Evolutionary conservation across 1,140 invertebrate species (phyloP).

Genomic region (Chionoecetes opilio): DNA sequence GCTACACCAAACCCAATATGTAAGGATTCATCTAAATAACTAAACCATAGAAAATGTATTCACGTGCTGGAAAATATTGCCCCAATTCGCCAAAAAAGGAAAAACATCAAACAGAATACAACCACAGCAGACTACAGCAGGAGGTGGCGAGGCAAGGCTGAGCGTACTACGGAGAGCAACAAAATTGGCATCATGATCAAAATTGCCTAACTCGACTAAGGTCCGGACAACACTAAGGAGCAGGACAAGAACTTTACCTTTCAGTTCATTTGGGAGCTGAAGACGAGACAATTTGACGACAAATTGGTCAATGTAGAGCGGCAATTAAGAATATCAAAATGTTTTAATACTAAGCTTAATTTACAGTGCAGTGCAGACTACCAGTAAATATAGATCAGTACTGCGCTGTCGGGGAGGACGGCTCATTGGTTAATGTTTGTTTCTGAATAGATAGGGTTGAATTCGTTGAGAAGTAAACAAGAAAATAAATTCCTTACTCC

Average conservation of each 20-base stretch:
- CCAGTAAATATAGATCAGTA: slow-evolving; percentile 11
- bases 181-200: neutral
- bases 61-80: neutral
- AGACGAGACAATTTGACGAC: slow-evolving; percentile 52
- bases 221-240: slow-evolving; percentile 33
- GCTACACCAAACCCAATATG: neutral
- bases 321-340: slow-evolving; percentile 30
- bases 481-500: neutral
- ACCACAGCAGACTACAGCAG: neutral
- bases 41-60: slow-evolving; percentile 1
- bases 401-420: neutral
- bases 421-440: neutral
- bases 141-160: slow-evolving; percentile 32
- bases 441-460: too few relatives aligned
- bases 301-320: slow-evolving; percentile 51
- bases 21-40: neutral
- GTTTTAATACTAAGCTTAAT: slow-evolving; percentile 11
- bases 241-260: slow-evolving; percentile 66
- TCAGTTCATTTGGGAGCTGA: slow-evolving; percentile 74
- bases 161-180: neutral
- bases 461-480: neutral
- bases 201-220: neutral
- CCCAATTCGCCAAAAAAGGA: neutral
- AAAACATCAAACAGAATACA: neutral
- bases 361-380: slow-evolving; percentile 64